A percentile compares a stretch with the other conserved stretches of the same genome.
Evolutionary conservation across 2,888 invertebrate genomes (phyloP).

Genomic region (Molorchus minor): DNA sequence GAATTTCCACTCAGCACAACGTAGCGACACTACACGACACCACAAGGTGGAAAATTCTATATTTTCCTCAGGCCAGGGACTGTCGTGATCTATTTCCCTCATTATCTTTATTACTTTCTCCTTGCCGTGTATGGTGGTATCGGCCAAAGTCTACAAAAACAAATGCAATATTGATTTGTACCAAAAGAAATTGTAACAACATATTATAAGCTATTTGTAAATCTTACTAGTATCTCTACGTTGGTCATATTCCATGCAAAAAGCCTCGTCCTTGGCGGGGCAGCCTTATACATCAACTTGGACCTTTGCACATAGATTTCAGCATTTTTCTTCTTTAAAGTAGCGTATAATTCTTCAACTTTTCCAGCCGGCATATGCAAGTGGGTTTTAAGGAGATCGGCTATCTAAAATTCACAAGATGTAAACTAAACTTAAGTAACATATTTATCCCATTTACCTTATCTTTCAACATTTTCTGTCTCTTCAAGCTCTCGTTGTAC

Average conservation of each 20-base stretch:
- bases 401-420: slow-evolving; percentile 61
- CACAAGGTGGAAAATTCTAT: slow-evolving; percentile 90
- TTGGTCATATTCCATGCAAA: slow-evolving; percentile 88
- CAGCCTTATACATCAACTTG: slow-evolving; percentile 70
- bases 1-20: slow-evolving; percentile 87
- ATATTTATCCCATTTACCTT: slow-evolving; percentile 68
- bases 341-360: slow-evolving; percentile 88
- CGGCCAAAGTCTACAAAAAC: slow-evolving; percentile 72
- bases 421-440: background rate
- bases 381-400: slow-evolving; percentile 83
- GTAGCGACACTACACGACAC: slow-evolving; percentile 87
- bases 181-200: too few species aligned
- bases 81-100: slow-evolving; percentile 85
- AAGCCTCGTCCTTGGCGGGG: slow-evolving; percentile 76
- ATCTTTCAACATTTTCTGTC: slow-evolving; percentile 87
- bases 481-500: slow-evolving; percentile 90
- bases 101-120: slow-evolving; percentile 78
- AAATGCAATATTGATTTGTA: too few species aligned
- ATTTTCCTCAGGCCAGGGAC: slow-evolving; percentile 91
- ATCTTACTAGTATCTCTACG: slow-evolving; percentile 67
- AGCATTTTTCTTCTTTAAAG: slow-evolving; percentile 88
- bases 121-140: slow-evolving; percentile 85
- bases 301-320: slow-evolving; percentile 95
- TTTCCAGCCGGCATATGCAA: slow-evolving; percentile 85
- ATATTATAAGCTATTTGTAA: too few species aligned